Conservation (phyloP, 2,797 vertebrate genomes). For the Cygnus olor region DNA sequence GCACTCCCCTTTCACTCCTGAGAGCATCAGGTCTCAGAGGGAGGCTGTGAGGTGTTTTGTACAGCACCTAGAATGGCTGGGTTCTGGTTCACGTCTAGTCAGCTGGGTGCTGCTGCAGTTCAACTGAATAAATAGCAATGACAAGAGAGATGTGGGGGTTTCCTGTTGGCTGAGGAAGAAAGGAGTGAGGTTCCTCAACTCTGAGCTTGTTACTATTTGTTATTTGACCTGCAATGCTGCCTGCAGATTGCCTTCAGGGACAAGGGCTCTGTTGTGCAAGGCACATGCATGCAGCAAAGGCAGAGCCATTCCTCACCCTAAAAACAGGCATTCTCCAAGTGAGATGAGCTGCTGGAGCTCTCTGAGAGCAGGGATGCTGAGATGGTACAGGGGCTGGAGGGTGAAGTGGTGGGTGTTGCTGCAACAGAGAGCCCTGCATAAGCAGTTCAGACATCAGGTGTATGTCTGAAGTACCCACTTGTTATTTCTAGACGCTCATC, state of each 20-base stretch:
- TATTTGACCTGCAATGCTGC: constrained; percentile 5
- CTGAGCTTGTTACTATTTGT: not conserved
- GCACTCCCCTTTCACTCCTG: not conserved
- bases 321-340: not conserved
- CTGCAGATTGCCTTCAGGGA: not conserved
- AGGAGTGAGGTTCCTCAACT: not conserved
- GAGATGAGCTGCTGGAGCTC: not conserved
- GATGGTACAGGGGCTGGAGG: not conserved
- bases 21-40: not conserved
- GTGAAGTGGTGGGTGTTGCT: not conserved
- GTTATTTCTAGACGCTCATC: not conserved
- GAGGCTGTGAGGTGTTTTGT: not conserved
- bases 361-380: not conserved
- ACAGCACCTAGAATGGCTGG: not conserved
- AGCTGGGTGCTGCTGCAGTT: not conserved
- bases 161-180: constrained; percentile 47
- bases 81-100: not conserved
- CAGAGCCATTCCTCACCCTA: not conserved
- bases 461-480: not conserved
- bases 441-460: not conserved
- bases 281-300: not conserved
- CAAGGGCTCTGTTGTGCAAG: not conserved
- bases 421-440: not conserved
- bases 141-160: not conserved
- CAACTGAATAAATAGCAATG: not conserved